Evolutionary conservation across 1,140 invertebrate genomes (phyloP).

Genomic region (Hydropsyche tenuis): DNA sequence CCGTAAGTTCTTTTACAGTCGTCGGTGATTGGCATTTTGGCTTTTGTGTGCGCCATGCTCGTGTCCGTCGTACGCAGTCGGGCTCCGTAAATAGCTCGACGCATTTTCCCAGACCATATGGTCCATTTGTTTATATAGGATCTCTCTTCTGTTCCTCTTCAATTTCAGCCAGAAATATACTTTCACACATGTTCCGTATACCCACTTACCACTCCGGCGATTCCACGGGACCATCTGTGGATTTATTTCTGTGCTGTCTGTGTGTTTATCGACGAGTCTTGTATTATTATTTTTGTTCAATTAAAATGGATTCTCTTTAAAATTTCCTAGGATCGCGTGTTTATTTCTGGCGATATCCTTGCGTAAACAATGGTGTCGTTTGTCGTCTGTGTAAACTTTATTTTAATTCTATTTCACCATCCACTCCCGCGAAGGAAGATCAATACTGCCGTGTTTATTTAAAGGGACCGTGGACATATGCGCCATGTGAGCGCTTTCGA

Average conservation of each 20-base stretch:
- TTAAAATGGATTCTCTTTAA: too few species aligned
- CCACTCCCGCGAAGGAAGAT: not conserved
- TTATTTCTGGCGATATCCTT: constrained; percentile 24
- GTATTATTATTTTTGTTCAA: too few species aligned
- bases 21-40: too few species aligned
- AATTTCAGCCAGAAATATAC: constrained; percentile 35
- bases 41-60: too few species aligned
- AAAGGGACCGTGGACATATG: not conserved
- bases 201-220: constrained; percentile 4
- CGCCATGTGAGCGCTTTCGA: not conserved
- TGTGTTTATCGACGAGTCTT: not conserved
- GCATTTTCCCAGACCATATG: constrained; percentile 46
- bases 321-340: too few species aligned
- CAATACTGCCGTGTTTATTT: constrained; percentile 11
- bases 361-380: constrained; percentile 32
- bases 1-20: too few species aligned
- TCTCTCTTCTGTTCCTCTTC: constrained; percentile 27
- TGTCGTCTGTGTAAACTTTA: constrained; percentile 30
- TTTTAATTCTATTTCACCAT: constrained; percentile 9
- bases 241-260: constrained; percentile 33
- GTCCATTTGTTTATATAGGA: constrained; percentile 44
- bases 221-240: constrained; percentile 30
- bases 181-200: constrained; percentile 25
- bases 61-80: too few species aligned
- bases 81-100: constrained; percentile 46